These are phyloP conservation scores for Marronus borbonicus DNA, from an alignment of 2,888 invertebrate species.

Conservation along the genomic window DNA sequence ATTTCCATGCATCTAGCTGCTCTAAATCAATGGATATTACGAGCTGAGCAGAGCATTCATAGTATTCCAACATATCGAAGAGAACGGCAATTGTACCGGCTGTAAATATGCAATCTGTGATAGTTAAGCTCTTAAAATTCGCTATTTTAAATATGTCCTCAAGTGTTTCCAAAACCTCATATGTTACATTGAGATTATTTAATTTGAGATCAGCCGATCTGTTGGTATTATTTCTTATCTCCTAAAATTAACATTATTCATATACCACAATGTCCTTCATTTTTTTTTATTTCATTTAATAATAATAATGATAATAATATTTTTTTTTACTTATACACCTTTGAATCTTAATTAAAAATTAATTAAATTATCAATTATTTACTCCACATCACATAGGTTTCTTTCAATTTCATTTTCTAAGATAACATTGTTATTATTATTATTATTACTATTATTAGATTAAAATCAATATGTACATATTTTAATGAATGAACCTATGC, in stretches of 20 bases:
- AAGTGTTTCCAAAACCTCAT: slow-evolving; percentile 66
- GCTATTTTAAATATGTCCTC: slow-evolving; percentile 65
- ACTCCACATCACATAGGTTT: background rate
- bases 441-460: slow-evolving; percentile 29
- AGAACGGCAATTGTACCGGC: slow-evolving; percentile 65
- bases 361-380: background rate
- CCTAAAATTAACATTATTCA: slow-evolving; percentile 58
- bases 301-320: slow-evolving; percentile 31
- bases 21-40: slow-evolving; percentile 64
- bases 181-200: slow-evolving; percentile 62
- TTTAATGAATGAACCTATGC: too few species aligned
- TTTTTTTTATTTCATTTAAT: background rate
- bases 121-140: slow-evolving; percentile 64
- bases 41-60: slow-evolving; percentile 64
- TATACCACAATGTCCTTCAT: background rate
- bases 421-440: slow-evolving; percentile 19
- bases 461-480: background rate
- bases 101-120: slow-evolving; percentile 65
- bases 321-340: background rate
- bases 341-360: too few species aligned
- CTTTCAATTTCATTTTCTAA: too few species aligned
- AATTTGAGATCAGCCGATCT: slow-evolving; percentile 65
- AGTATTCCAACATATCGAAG: slow-evolving; percentile 66
- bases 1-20: slow-evolving; percentile 64
- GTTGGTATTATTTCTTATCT: slow-evolving; percentile 65